Conservation (phyloP, 2,797 vertebrate species). For the Cirrhinus molitorella region DNA sequence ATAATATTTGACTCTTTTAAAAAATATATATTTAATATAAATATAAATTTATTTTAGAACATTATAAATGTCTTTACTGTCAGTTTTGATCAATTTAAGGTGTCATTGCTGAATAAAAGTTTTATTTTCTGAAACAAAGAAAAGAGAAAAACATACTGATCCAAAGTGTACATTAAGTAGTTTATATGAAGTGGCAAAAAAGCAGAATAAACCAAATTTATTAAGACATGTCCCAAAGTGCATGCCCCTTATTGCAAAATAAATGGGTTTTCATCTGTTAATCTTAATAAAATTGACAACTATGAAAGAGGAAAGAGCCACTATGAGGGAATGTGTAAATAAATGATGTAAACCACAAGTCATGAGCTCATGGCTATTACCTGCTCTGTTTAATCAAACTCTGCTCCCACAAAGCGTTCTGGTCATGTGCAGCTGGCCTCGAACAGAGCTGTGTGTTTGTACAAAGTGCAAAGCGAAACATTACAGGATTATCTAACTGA, state of each 20-base stretch:
- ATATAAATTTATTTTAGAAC: no score
- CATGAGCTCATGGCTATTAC: slow-evolving; percentile 45
- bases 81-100: background rate
- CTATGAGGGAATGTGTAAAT: slow-evolving; percentile 33
- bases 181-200: background rate
- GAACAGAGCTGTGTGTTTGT: slow-evolving; percentile 35
- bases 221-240: background rate
- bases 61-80: no score
- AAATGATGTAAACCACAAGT: slow-evolving; percentile 38
- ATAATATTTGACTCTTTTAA: no score
- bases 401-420: slow-evolving; percentile 26
- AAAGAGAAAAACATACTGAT: background rate
- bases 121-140: no score
- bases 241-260: background rate
- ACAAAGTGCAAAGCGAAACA: slow-evolving; percentile 43
- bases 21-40: no score
- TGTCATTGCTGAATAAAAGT: background rate
- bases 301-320: slow-evolving; percentile 38
- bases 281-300: slow-evolving; percentile 14
- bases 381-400: slow-evolving; percentile 43
- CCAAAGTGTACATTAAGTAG: background rate
- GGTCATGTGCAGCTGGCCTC: slow-evolving; percentile 32
- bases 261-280: slow-evolving; percentile 4
- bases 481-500: slow-evolving; percentile 50
- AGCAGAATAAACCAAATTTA: background rate